These are phyloP conservation scores for Bombus pascuorum DNA, from an alignment of 1,140 invertebrate species.

Conservation along the genomic window DNA sequence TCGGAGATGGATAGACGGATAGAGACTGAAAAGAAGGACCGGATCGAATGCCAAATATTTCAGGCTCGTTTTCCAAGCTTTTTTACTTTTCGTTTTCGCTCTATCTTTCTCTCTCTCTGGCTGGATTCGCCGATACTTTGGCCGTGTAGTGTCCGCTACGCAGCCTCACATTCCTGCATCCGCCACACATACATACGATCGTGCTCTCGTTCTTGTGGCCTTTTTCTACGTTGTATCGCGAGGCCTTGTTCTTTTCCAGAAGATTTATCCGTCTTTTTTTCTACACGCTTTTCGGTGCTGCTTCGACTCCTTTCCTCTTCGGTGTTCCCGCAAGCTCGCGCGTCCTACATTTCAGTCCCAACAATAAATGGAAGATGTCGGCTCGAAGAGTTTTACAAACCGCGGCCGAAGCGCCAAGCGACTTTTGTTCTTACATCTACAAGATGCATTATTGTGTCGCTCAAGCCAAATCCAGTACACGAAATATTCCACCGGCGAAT, in stretches of 20 bases:
- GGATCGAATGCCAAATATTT: conserved; percentile 61
- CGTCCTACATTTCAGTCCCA: conserved; percentile 58
- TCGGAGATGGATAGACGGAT: background rate
- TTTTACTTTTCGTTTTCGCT: conserved; percentile 45
- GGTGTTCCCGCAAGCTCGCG: background rate
- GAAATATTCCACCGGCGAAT: background rate
- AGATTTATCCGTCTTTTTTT: conserved; percentile 13
- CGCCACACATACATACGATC: too few species aligned
- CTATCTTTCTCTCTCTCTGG: background rate
- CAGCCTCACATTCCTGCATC: background rate
- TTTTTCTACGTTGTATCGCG: conserved; percentile 32
- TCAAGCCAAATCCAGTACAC: background rate
- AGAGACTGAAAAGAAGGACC: conserved; percentile 21
- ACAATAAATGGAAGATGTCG: conserved; percentile 53
- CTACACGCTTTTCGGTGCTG: background rate
- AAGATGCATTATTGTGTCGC: conserved; percentile 24
- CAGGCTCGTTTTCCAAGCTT: conserved; percentile 43
- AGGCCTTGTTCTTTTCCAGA: conserved; percentile 12
- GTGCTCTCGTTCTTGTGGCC: background rate
- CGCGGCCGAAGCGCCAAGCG: conserved; percentile 24
- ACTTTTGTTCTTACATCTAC: conserved; percentile 42
- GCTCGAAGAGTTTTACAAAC: conserved; percentile 47
- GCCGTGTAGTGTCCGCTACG: background rate
- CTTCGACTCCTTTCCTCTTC: background rate
- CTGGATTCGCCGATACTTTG: background rate